These are phyloP conservation scores for Crocallis elinguaria DNA, from an alignment of 2,888 invertebrate species.

Conservation along the genomic window DNA sequence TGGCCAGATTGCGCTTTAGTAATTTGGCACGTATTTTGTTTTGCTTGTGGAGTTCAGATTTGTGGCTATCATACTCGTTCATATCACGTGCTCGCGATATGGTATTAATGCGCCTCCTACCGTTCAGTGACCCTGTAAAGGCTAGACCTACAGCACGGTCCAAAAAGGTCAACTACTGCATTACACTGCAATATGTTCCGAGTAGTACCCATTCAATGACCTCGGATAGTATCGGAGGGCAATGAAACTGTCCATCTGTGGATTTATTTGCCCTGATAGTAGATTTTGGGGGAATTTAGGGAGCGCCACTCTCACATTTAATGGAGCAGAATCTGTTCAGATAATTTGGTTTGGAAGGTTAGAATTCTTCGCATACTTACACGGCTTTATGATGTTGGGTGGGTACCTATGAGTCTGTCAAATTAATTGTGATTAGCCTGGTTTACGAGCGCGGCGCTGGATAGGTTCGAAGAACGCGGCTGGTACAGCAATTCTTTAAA, in stretches of 20 bases:
- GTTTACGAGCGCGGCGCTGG: no score
- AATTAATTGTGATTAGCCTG: no score
- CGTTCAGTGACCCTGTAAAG: no score
- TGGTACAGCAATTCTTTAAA: no score
- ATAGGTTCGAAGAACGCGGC: no score
- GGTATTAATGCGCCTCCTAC: no score
- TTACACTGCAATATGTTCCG: background rate
- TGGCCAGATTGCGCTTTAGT: constrained; percentile 34
- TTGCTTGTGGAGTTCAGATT: constrained; percentile 28
- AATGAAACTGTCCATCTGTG: constrained; percentile 17
- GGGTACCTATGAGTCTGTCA: no score
- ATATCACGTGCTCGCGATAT: no score
- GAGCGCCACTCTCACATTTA: constrained; percentile 3
- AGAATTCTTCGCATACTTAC: no score
- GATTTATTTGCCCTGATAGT: constrained; percentile 14
- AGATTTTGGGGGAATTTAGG: constrained; percentile 1
- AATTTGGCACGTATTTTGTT: constrained; percentile 32
- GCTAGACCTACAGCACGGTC: no score
- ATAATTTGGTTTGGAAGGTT: no score
- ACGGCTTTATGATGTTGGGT: no score
- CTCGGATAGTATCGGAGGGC: constrained; percentile 1
- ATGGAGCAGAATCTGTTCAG: background rate
- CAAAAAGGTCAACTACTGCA: background rate
- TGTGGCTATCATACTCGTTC: constrained; percentile 8
- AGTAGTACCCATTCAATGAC: background rate